Base-by-base conservation (phyloP, 35 echinoderm and acorn worm species). In the Ophiothrix spiculata region DNA sequence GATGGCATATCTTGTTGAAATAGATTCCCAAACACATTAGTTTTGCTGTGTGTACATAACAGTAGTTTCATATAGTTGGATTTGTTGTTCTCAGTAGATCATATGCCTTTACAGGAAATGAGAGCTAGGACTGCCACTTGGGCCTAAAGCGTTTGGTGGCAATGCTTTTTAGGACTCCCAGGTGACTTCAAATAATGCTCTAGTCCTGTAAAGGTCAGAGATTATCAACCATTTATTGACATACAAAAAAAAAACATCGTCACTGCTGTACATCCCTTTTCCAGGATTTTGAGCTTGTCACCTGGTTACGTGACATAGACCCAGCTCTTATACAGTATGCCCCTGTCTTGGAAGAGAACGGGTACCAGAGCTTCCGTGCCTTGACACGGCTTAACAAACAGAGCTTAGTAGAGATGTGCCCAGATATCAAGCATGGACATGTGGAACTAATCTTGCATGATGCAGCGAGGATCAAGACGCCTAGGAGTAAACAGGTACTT, bases 361-460 rank as follows among this genome's bases (percentile, higher is more conserved):
- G 93, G 37, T 96, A 96, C 89, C 79, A 92, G 82, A 85, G 90
- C 3, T 32, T 87, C 35, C 92, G 89, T 56, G 92, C 93, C 14
- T 29, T 96, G 4, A 81, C 86, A 19, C 86, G 90, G 1, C 86
- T 96, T 37, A 91, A 87, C 56, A 74, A 90, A n/a, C 75, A 88
- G 34, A 85, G 86, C 16, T 82, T 91, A 25, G 31, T 96, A 33
- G 80, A 96, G 77, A 56, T 92, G 17, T 93, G 91, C 31, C 93
- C 89, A 31, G 93, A 96, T 40, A 96, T 96, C 32, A 96, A 96
- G 31, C 93, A 88, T 45, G 93, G 85, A 0, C 93, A 92, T 60
- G 14, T 92, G 25, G 90, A 96, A 49, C 90, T 90, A 11, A 85
- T 96, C 16, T 38, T 96, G 4, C 90, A 96, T 96, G 93, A 96